Evolutionary conservation across 2,113 vertebrate genomes (phyloP), one percentile per base, ranked within the genome.

Genomic region (Aphyosemion australe): DNA sequence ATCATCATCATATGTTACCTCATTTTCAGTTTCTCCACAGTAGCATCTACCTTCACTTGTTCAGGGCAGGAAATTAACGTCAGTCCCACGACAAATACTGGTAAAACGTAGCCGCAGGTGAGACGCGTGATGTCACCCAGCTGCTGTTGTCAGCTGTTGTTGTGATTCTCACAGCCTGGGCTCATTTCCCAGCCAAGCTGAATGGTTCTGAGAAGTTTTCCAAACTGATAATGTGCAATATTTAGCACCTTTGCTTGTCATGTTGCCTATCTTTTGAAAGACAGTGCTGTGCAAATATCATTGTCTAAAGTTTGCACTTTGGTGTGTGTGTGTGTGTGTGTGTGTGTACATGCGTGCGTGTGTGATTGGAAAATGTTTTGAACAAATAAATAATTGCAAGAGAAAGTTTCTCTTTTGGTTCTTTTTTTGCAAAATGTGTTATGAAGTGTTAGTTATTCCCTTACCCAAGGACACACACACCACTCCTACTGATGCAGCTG

Each of bases 1-100:
- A 56, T 82, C 60, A 72, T 76, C 80, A 88, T n/a, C n/a, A n/a
- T n/a, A 84, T 68, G 80, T 87, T 90, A 88, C 86, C 87, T 90
- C 82, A 0, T 81, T 76, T 67, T 31, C 11, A 12, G 19, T 67
- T 80, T 68, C 51, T 69, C 64, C 39, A 52, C n/a, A 72, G 52
- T 34, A 61, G 48, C 10, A 46, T 64, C 70, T 78, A 68, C 78
- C 70, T 76, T 77, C 55, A 41, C 53, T 58, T 37, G 61, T 61
- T 85, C 80, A 54, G 79, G 32, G 31, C 26, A 21, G 61, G 71
- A 61, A 71, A 31, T 57, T 32, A 43, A 51, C 49, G 46, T 69
- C 70, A 74, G 76, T 66, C 50, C 43, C 32, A 63, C 51, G 65
- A 72, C 58, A 65, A 57, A 66, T 34, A 48, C 85, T 81, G 74